phyloP scores from a whole-genome alignment of 2,113 vertebrate species.

The Corvus moneduloides region DNA sequence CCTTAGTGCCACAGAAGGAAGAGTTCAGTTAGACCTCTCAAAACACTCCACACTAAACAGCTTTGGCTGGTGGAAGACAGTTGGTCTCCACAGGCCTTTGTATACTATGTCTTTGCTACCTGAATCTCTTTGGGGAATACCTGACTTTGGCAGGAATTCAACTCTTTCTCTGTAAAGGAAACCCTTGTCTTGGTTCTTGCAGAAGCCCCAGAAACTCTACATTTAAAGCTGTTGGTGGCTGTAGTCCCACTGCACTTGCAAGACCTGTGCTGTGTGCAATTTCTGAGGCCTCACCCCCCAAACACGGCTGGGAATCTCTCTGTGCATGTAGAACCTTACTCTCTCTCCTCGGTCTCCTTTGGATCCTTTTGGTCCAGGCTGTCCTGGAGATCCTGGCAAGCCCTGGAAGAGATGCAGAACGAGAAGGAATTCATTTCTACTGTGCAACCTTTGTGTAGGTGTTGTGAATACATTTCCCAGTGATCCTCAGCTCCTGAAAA shows the following conservation, averaged over 20 bases:
- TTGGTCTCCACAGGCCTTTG: neutral
- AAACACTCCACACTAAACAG: neutral
- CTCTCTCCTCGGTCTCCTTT: constrained; percentile 81
- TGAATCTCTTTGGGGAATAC: neutral
- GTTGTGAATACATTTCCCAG: neutral
- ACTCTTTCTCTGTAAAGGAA: neutral
- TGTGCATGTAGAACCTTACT: constrained; percentile 63
- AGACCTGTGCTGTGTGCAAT: neutral
- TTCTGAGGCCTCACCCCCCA: neutral
- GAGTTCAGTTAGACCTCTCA: neutral
- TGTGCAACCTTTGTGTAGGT: neutral
- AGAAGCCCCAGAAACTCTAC: neutral
- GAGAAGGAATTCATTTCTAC: neutral
- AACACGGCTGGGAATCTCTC: neutral
- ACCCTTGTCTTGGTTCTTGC: neutral
- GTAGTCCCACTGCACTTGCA: neutral
- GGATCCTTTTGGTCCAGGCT: constrained; percentile 68
- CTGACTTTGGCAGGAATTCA: neutral
- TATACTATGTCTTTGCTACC: neutral
- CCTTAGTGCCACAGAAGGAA: neutral
- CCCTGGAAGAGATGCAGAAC: constrained; percentile 62
- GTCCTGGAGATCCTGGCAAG: constrained; percentile 72
- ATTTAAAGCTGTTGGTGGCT: neutral
- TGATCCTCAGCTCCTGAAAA: neutral
- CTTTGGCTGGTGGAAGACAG: neutral